Base-by-base conservation (phyloP, 2,888 invertebrate genomes). In the Eristalis intricaria region DNA sequence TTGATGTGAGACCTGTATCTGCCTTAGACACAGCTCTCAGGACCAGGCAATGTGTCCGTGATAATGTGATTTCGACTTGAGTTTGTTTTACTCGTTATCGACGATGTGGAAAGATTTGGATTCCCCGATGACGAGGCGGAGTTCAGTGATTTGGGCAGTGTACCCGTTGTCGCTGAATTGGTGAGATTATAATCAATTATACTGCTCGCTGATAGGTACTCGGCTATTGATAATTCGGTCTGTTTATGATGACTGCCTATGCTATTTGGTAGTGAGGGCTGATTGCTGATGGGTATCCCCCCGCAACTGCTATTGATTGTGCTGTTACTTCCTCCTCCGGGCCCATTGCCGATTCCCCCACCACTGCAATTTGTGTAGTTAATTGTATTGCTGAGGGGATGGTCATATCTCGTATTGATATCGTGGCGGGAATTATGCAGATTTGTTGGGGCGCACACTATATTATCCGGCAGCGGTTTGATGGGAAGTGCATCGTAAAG, bases 1-100 rank as follows among this genome's bases (percentile, higher is more conserved):
- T n/a, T 11, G 32, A 15, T 15, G 65, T n/a, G 22, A 19, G 65
- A 32, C 15, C n/a, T 26, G 64, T 64, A 35, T 4, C 15, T 23
- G 26, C 13, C 35, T 95, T 95, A 97, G 92, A 97, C 97, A 94
- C 97, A 97, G 94, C 97, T 97, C 93, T 97, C 97, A 60, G 97
- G 97, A 84, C 97, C 97, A 38, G 97, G 97, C 92, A 97, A 95
- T 90, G 96, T 96, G 92, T 97, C 97, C 71, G 97, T 96, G 90
- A 97, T 95, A 81, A 97, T 97, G 91, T 96, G 96, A 92, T 96
- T 96, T 93, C 92, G 91, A 89, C 96, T 95, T 92, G 95, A 93
- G 80, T 91, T 91, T 82, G 92, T 90, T 92, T 92, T 93, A 89
- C 92, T 92, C 90, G 92, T 91, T 81, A 91, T 91, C 88, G 90